Conservation (phyloP, 2,113 vertebrate species). For the Nothoprocta perdicaria region DNA sequence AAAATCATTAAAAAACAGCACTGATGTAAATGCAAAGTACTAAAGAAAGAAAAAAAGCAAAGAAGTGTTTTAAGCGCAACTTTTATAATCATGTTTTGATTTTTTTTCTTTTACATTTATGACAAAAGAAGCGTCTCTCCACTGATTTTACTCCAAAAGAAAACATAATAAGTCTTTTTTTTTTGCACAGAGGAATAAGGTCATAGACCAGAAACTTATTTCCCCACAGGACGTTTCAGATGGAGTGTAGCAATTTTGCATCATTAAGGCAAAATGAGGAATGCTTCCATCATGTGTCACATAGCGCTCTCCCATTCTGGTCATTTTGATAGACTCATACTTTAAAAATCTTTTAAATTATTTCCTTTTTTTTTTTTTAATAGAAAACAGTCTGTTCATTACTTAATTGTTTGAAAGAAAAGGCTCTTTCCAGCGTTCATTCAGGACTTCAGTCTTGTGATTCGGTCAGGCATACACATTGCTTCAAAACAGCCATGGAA, state of each 20-base stretch:
- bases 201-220: constrained; percentile 50
- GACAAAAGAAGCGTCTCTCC: constrained; percentile 67
- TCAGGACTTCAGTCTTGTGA: constrained; percentile 68
- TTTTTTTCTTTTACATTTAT: constrained; percentile 67
- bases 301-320: constrained; percentile 47
- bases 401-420: constrained; percentile 63
- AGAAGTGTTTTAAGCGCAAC: constrained; percentile 73
- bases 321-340: constrained; percentile 19
- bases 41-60: constrained; percentile 48
- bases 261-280: constrained; percentile 75
- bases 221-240: constrained; percentile 62
- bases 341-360: constrained; percentile 42
- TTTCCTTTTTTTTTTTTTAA: background rate
- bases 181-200: constrained; percentile 73
- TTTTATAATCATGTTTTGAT: constrained; percentile 74
- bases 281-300: constrained; percentile 52
- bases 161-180: constrained; percentile 44
- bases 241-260: constrained; percentile 74
- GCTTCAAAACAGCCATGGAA: constrained; percentile 48
- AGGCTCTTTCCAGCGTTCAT: constrained; percentile 66
- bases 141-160: constrained; percentile 64
- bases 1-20: constrained; percentile 10
- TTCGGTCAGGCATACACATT: constrained; percentile 39
- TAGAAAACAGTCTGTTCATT: constrained; percentile 71
- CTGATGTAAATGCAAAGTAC: background rate